Base-by-base conservation (phyloP, 2,888 invertebrate genomes). In the Mythimna loreyi region DNA sequence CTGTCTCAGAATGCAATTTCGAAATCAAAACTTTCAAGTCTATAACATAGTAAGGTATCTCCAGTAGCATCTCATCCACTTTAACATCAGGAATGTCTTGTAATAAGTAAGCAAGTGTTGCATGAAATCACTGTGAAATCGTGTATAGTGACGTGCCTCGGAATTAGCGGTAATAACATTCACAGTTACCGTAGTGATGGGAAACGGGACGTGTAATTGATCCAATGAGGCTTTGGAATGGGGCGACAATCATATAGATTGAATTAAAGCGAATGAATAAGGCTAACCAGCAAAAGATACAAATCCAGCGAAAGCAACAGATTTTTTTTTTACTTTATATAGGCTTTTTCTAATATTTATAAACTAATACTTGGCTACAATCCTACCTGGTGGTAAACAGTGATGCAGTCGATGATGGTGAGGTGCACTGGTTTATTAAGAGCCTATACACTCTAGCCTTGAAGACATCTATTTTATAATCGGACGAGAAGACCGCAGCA, bases 111-210 rank as follows among this genome's bases (percentile, higher is more conserved):
- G 23, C 30, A 63, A 66, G 56, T 49, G 60, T 64, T 50, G 45
- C 72, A 60, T 81, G 58, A 67, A 68, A 75, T 64, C 30, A 21
- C 66, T 65, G 70, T 78, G 66, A 78, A 70, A 81, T 81, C 36
- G 58, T 40, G 57, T 59, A 80, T 55, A 75, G 50, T 68, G 60
- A 60, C 30, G 66, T 36, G 43, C 33, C 53, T 28, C 47, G 56
- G 53, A 56, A 64, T 64, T 55, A 69, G 67, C 53, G 50, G 57
- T 67, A 72, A 70, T 75, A 63, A 67, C 60, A 59, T 64, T 53
- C 56, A 72, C 65, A 75, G 69, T 75, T 78, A 78, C 47, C 43
- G 40, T 50, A 72, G 65, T 64, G 63, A 62, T 72, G 58, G 40
- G 67, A 43, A 58, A 36, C 47, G 61, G 56, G 9, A 47, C 30